Percentiles rank a stretch among this genome's conserved stretches.
Evolutionary conservation across 2,113 vertebrate genomes (phyloP).

Genomic region (Gila orcuttii): DNA sequence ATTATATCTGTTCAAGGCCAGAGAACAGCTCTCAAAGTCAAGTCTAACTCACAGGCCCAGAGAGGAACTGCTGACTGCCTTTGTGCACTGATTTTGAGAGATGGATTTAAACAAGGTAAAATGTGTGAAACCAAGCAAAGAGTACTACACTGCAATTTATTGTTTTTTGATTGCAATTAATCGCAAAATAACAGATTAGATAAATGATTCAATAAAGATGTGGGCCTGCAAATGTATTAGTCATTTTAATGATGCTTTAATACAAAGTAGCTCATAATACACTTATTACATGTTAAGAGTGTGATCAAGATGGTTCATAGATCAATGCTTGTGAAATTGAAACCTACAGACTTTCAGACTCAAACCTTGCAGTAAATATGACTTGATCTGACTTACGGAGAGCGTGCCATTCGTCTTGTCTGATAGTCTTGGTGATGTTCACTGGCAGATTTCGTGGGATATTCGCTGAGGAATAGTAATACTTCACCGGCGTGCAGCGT

Average conservation of each 20-base stretch:
- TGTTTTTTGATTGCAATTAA: too few species aligned
- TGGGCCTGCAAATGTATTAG: not conserved
- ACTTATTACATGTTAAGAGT: not conserved
- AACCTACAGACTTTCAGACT: not conserved
- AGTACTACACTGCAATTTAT: too few species aligned
- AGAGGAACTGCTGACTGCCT: too few species aligned
- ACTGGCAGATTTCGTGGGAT: constrained; percentile 86
- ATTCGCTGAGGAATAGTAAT: constrained; percentile 90
- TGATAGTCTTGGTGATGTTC: constrained; percentile 89
- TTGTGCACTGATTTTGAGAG: not conserved
- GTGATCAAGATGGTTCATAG: not conserved
- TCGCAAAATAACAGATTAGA: not conserved
- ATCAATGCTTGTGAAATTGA: not conserved
- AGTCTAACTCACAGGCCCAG: too few species aligned
- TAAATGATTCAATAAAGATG: not conserved
- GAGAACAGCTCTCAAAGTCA: not conserved
- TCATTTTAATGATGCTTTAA: not conserved
- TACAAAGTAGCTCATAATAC: not conserved
- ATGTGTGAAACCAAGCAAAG: not conserved
- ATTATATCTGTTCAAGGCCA: not conserved
- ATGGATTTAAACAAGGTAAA: not conserved
- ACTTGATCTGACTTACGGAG: constrained; percentile 82
- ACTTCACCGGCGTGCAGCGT: constrained; percentile 88
- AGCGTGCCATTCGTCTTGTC: constrained; percentile 91
- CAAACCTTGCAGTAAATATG: not conserved